Evolutionary conservation across 30 jellyfish, hydroid and myxozoan species (phyloP).

Genomic region (Clytia hemisphaerica): DNA sequence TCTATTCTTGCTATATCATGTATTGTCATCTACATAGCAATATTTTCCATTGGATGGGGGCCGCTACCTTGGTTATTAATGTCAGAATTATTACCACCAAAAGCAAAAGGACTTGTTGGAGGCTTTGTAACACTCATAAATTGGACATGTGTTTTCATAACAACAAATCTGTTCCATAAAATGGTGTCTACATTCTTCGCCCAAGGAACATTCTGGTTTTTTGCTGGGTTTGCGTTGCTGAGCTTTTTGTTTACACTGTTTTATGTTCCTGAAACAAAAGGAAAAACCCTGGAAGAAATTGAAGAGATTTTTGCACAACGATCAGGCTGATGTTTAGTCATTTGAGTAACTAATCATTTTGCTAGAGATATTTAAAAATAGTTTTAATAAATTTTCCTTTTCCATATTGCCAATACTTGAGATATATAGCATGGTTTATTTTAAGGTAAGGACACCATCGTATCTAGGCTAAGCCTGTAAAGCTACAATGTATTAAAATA

Average conservation of each 20-base stretch:
- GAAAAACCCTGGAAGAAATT: constrained; percentile 87
- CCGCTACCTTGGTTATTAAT: constrained; percentile 96
- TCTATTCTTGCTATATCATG: constrained; percentile 68
- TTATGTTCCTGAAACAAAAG: constrained; percentile 95
- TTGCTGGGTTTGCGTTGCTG: constrained; percentile 67
- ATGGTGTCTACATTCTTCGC: constrained; percentile 43
- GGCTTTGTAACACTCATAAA: constrained; percentile 69
- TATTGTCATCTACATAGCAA: constrained; percentile 47
- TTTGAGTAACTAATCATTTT: no score
- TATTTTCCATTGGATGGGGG: constrained; percentile 97
- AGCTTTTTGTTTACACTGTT: constrained; percentile 68
- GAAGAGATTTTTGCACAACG: constrained; percentile 60
- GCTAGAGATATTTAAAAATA: no score
- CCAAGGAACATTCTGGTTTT: constrained; percentile 96
- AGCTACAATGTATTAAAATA: no score
- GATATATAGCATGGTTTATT: no score
- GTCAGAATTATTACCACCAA: constrained; percentile 96
- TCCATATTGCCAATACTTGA: no score
- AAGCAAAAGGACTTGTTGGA: constrained; percentile 90
- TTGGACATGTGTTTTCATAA: constrained; percentile 88
- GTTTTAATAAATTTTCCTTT: no score
- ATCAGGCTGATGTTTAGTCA: no score
- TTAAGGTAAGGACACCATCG: no score
- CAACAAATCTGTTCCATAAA: constrained; percentile 48
- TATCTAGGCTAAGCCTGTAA: no score